Evolutionary conservation across 2,113 vertebrate genomes (phyloP).

Genomic region (Anser brachyrhynchus): DNA sequence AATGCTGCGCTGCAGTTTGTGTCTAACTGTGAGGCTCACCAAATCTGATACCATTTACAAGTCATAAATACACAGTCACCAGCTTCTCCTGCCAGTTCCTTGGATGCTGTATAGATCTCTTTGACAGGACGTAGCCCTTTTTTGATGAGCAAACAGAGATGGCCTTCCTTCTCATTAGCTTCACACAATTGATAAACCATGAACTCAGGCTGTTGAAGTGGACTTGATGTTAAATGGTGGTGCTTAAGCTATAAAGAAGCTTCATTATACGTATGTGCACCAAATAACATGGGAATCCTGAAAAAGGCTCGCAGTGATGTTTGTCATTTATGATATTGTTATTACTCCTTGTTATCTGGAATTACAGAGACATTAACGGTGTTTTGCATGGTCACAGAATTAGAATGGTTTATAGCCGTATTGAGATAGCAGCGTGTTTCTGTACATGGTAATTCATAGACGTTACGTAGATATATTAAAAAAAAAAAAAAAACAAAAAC

Average conservation of each 20-base stretch:
- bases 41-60: constrained; percentile 2
- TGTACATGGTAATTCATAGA: background rate
- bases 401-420: background rate
- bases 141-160: background rate
- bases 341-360: background rate
- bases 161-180: background rate
- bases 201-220: background rate
- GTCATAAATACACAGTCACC: background rate
- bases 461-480: too few species aligned
- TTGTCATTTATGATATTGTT: background rate
- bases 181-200: background rate
- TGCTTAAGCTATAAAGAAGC: background rate
- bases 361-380: background rate
- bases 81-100: background rate
- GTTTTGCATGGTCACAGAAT: background rate
- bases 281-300: background rate
- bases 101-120: background rate
- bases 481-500: background rate
- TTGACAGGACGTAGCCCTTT: background rate
- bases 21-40: background rate
- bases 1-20: background rate
- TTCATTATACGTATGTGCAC: background rate
- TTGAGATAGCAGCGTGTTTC: background rate
- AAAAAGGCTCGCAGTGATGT: background rate
- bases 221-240: background rate